A percentile compares a stretch with the other conserved stretches of the same genome.
Evolutionary conservation across 2,113 vertebrate species (phyloP).

Genomic region (Rhagologus leucostigma): DNA sequence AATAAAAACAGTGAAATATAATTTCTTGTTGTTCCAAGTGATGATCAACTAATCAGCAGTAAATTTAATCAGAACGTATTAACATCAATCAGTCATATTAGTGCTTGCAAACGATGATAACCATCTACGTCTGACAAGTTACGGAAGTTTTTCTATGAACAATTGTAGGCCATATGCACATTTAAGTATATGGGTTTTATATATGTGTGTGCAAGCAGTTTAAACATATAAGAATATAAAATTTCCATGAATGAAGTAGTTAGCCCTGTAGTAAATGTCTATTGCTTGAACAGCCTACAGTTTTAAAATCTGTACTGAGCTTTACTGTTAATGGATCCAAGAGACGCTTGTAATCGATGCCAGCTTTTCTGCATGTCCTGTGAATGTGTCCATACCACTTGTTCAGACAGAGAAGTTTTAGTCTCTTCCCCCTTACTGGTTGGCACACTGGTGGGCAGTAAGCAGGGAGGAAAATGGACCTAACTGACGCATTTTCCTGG

Average conservation of each 20-base stretch:
- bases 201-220: conserved; percentile 4
- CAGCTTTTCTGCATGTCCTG: not conserved
- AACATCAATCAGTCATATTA: conserved; percentile 63
- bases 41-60: conserved; percentile 69
- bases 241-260: conserved; percentile 24
- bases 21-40: conserved; percentile 72
- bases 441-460: not conserved
- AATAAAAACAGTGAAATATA: conserved; percentile 63
- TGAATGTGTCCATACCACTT: not conserved
- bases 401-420: not conserved
- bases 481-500: not conserved
- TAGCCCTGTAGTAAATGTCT: not conserved
- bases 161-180: not conserved
- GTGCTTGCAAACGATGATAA: conserved; percentile 49
- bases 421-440: not conserved
- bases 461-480: not conserved
- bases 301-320: not conserved
- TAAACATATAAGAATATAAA: not conserved
- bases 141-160: not conserved
- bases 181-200: not conserved
- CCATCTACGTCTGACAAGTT: conserved; percentile 17
- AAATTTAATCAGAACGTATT: conserved; percentile 71
- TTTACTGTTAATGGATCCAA: not conserved
- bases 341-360: not conserved
- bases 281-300: not conserved